phyloP scores from a whole-genome alignment of 2,888 invertebrate genomes.

The Protula sp. region DNA sequence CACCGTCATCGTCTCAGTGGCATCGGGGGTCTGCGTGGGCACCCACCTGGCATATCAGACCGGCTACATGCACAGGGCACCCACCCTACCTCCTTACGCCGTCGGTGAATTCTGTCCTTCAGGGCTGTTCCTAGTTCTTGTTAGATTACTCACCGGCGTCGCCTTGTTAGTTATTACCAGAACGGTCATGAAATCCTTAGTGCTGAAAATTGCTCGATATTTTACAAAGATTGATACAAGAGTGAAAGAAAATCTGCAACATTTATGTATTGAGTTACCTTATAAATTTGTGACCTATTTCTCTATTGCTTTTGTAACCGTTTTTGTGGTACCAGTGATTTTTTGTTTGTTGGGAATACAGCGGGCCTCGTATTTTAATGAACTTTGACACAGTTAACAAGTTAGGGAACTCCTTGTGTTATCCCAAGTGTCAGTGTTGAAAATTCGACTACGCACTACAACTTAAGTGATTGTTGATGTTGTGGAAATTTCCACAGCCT shows the following conservation, averaged over 20 bases:
- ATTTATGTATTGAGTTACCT: constrained; percentile 65
- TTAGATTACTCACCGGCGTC: constrained; percentile 64
- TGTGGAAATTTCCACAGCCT: too few species aligned
- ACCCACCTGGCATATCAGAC: constrained; percentile 77
- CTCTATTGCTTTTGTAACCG: constrained; percentile 72
- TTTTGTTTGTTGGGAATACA: constrained; percentile 73
- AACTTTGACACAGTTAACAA: constrained; percentile 16
- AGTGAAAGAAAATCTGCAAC: constrained; percentile 60
- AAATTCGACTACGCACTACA: too few species aligned
- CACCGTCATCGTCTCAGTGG: constrained; percentile 68
- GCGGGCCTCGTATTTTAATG: constrained; percentile 52
- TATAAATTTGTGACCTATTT: constrained; percentile 78
- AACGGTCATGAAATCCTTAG: constrained; percentile 63
- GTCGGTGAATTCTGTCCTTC: constrained; percentile 74
- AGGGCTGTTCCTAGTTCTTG: constrained; percentile 25
- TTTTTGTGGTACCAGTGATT: constrained; percentile 71
- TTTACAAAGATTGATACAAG: constrained; percentile 65
- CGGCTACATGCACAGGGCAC: constrained; percentile 59
- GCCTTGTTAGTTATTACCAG: constrained; percentile 68
- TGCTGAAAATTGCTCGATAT: constrained; percentile 68
- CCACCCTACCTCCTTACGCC: constrained; percentile 64
- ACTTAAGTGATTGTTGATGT: too few species aligned
- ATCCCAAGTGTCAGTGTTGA: too few species aligned
- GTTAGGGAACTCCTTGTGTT: too few species aligned
- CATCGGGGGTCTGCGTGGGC: constrained; percentile 67